Percentiles rank a stretch among this genome's conserved stretches.
These are phyloP conservation scores for Platynereis dumerilii DNA, from an alignment of 2,888 invertebrate species.

Conservation along the genomic window DNA sequence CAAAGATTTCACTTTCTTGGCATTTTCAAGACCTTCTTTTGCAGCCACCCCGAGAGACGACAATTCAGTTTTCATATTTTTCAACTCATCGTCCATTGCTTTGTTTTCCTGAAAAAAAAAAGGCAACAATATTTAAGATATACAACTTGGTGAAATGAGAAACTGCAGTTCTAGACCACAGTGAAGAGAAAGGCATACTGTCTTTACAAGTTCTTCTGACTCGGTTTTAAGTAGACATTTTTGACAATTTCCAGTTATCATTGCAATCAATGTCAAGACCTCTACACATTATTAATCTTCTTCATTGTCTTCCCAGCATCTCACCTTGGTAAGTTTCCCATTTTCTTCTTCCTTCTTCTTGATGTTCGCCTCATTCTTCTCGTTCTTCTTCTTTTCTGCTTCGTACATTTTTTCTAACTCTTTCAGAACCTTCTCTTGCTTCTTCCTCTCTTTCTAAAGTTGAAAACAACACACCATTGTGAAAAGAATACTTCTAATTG, in stretches of 20 bases:
- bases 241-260: no score
- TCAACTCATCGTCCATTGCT: slow-evolving; percentile 48
- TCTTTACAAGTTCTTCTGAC: no score
- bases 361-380: slow-evolving; percentile 35
- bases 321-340: no score
- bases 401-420: slow-evolving; percentile 41
- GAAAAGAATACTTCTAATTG: no score
- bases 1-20: slow-evolving; percentile 48
- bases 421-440: slow-evolving; percentile 37
- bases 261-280: no score
- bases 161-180: no score
- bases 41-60: slow-evolving; percentile 52
- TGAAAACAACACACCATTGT: neutral
- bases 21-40: slow-evolving; percentile 52
- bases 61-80: slow-evolving; percentile 47
- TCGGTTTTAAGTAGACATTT: no score
- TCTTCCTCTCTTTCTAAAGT: slow-evolving; percentile 27
- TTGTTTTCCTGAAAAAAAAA: slow-evolving; percentile 31
- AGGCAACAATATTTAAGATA: no score
- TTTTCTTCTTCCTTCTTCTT: slow-evolving; percentile 25
- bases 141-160: no score
- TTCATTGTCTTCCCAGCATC: no score
- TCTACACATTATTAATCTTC: no score
- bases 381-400: slow-evolving; percentile 38
- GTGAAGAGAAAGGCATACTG: no score